Base-by-base conservation (phyloP, 2,888 invertebrate genomes). In the Aporophyla nigra region DNA sequence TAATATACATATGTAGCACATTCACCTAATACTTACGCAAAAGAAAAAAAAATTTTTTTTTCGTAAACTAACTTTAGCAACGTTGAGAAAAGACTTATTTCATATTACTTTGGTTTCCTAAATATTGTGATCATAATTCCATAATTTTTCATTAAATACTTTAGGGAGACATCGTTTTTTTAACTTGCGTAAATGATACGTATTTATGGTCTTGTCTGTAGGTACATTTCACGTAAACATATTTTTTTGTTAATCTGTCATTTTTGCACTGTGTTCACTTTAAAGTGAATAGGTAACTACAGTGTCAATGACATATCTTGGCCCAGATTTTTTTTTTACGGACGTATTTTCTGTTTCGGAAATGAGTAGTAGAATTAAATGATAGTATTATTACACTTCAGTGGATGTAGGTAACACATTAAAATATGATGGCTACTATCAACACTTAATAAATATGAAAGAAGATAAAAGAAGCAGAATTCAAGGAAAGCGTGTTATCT, bases 321-420 rank as follows among this genome's bases (percentile, higher is more conserved):
- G 73, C 70, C 71, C 56, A 79, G 9, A 54, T 76, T 68, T 59
- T 16, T 33, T 74, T 74, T 74, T 78, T 63, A 58, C 62, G 63
- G 61, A 49, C 56, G 19, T 46, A 76, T 78, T 68, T 70, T 75
- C 54, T 74, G 86, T 78, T 86, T 85, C 86, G 83, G 86, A 82
- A 83, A 84, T 67, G 62, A 56, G 19, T 46, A 33, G 53, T 59
- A 51, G 62, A 56, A 67, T 85, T 72, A 68, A 56, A 81, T 85
- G 56, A n/a, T n/a, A n/a, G 40, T 63, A 63, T 14, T 63, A 61
- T 76, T 66, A 67, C 59, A 78, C 49, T 70, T 77, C 56, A 56
- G 46, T 74, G 33, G 58, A 76, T 72, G 67, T 80, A 53, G 70
- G 61, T 43, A 66, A 62, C 75, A 71, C 54, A 76, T 75, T 49